Base-by-base conservation (phyloP, 2,797 vertebrate genomes). In the Danio albolineatus region DNA sequence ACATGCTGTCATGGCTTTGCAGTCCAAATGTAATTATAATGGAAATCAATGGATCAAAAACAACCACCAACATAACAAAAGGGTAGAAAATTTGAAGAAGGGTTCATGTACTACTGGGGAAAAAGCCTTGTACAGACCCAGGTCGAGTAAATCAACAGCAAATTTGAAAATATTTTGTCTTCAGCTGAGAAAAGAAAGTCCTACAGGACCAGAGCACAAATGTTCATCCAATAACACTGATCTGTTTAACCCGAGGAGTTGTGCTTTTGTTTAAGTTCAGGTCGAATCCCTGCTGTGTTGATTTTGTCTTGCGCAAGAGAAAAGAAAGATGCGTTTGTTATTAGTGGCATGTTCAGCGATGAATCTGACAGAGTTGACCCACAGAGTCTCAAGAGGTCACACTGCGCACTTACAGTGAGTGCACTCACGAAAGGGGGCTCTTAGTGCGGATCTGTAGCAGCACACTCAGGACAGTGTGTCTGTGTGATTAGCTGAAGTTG, bases 341-440 rank as follows among this genome's bases (percentile, higher is more conserved):
- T 57, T 69, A 10, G 69, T 57, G 69, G 41, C 39, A 44, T 72
- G 59, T 51, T 60, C 28, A 60, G 38, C 36, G 6, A 44, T 44
- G 46, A 54, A 73, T 73, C 17, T 74, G 70, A 64, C 60, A 43
- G 71, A 39, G n/a, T 46, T 49, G 53, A 73, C 17, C 51, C 48
- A 17, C 53, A 60, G 19, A 2, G 14, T 21, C 16, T 48, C 36
- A 43, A 36, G 43, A 39, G 60, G 78, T 73, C 70, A n/a, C 19
- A 46, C 21, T 69, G 17, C 17, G 64, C 41, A 78, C 76, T 57
- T 64, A 43, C 17, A 1, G 14, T 36, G 49, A 56, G 74, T 76
- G 74, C 49, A 54, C 61, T 66, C 76, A 36, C 44, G 49, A 65
- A 64, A 65, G 13, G 76, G 38, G n/a, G 60, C 48, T 53, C 59